Conservation (phyloP, 2,797 vertebrate genomes). For the Todus mexicanus region DNA sequence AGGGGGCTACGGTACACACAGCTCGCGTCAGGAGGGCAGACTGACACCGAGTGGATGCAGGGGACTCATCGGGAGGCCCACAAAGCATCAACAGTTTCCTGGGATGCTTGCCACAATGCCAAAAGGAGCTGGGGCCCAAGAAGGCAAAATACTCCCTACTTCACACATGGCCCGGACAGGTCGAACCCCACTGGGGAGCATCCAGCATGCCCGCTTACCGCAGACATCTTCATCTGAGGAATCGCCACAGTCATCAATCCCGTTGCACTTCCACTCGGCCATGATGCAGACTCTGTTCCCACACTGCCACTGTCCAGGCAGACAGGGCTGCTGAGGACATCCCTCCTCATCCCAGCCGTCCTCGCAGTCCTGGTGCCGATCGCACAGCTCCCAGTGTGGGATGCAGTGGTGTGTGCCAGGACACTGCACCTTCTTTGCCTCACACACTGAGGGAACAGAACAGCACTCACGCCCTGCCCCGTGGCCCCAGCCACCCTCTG, state of each 20-base stretch:
- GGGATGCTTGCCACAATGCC: neutral
- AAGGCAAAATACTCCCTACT: neutral
- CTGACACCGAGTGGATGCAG: neutral
- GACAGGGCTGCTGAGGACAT: constrained; percentile 76
- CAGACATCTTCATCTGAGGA: constrained; percentile 85
- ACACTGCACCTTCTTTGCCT: constrained; percentile 76
- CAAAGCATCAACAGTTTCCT: neutral
- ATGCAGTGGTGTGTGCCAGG: constrained; percentile 76
- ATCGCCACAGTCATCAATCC: constrained; percentile 83
- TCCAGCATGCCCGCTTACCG: constrained; percentile 64
- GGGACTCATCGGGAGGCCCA: neutral
- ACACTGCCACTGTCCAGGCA: constrained; percentile 84
- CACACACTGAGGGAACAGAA: constrained; percentile 63
- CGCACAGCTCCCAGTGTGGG: constrained; percentile 74
- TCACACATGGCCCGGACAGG: neutral
- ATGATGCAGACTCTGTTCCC: constrained; percentile 80
- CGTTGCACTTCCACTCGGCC: constrained; percentile 78
- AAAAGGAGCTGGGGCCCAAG: neutral
- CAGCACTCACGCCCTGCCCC: neutral
- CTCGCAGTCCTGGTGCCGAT: constrained; percentile 78
- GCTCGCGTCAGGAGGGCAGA: neutral
- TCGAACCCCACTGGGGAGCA: neutral
- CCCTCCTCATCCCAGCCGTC: constrained; percentile 80
- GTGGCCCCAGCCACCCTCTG: fast-evolving
- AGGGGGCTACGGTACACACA: constrained; percentile 49